A percentile compares a stretch with the other conserved stretches of the same genome.
phyloP scores from a whole-genome alignment of 2,888 invertebrate genomes.

The Meganola albula region DNA sequence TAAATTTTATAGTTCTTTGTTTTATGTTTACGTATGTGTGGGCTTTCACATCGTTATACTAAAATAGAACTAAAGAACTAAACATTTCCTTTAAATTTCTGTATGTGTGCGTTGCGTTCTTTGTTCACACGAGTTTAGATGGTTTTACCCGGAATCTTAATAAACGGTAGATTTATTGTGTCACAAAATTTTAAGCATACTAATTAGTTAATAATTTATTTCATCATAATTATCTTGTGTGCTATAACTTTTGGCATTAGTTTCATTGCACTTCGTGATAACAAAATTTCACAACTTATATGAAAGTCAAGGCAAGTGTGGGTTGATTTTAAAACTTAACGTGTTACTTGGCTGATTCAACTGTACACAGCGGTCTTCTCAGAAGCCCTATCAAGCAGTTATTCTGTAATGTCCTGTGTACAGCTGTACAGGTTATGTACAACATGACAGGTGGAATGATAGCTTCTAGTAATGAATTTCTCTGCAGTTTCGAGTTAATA shows the following conservation, averaged over 20 bases:
- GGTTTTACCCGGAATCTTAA: conserved; percentile 9
- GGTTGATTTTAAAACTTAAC: no score
- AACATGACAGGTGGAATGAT: conserved; percentile 22
- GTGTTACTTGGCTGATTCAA: conserved; percentile 17
- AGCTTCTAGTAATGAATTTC: conserved; percentile 36
- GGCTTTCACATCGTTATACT: conserved; percentile 39
- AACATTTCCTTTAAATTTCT: conserved; percentile 59
- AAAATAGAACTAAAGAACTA: conserved; percentile 61
- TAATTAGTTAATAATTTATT: no score
- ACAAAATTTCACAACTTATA: no score
- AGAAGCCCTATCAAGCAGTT: conserved; percentile 17
- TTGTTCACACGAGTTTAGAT: conserved; percentile 18
- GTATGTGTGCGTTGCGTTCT: no score
- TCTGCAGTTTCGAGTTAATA: conserved; percentile 43
- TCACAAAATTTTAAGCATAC: no score
- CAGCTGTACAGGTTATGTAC: conserved; percentile 15
- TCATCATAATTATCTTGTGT: no score
- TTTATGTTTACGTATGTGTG: conserved; percentile 26
- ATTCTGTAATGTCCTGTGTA: conserved; percentile 18
- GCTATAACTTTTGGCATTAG: no score
- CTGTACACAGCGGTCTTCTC: conserved; percentile 13
- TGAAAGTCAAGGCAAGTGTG: no score
- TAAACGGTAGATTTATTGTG: conserved; percentile 3
- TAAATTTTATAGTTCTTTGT: conserved; percentile 53
- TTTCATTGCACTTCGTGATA: no score